Percentiles rank a stretch among this genome's conserved stretches.
These are phyloP conservation scores for Miniopterus natalensis DNA, from an alignment of 2,113 vertebrate species.

Conservation along the genomic window DNA sequence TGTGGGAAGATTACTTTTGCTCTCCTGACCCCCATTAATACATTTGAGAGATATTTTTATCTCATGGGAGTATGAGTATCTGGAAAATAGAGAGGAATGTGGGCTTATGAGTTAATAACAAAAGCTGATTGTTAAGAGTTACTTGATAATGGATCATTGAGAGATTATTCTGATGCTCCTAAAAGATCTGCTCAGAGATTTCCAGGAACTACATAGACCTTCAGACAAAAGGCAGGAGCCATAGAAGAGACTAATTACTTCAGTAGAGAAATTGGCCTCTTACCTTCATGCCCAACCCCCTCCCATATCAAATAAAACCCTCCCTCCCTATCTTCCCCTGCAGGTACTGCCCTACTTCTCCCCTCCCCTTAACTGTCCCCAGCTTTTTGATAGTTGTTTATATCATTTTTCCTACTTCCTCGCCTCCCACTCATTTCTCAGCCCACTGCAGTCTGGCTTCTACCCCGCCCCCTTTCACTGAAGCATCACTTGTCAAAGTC, in stretches of 20 bases:
- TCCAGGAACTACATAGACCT: slow-evolving; percentile 40
- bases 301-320: background rate
- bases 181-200: slow-evolving; percentile 44
- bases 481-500: background rate
- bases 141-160: slow-evolving; percentile 1
- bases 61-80: background rate
- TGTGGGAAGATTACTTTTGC: background rate
- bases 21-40: background rate
- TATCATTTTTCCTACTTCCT: background rate
- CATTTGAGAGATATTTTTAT: background rate
- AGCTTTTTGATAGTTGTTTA: background rate
- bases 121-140: slow-evolving; percentile 38
- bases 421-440: background rate
- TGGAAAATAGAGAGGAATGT: background rate
- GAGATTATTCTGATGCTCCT: background rate
- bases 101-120: background rate
- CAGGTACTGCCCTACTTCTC: background rate
- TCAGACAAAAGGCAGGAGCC: background rate
- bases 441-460: background rate
- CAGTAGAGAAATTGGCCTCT: background rate
- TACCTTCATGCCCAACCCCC: background rate
- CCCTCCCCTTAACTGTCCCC: background rate
- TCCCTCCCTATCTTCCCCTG: background rate
- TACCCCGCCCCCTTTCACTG: background rate
- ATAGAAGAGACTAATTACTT: slow-evolving; percentile 5